Conservation (phyloP, 2,797 vertebrate species). For the Macropodus opercularis region DNA sequence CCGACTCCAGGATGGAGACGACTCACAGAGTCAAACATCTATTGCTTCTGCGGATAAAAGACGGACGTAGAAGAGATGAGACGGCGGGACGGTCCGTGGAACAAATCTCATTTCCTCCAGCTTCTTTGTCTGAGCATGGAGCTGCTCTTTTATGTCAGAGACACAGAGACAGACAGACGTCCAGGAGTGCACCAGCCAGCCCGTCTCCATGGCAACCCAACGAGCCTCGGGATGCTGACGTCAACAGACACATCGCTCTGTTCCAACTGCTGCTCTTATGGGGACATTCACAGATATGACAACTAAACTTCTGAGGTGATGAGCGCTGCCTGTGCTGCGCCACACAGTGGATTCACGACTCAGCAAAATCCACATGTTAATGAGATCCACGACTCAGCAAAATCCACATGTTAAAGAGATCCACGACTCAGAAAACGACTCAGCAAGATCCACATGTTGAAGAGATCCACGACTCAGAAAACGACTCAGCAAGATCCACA, state of each 20-base stretch:
- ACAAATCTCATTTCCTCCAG: constrained; percentile 63
- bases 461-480: too few species aligned
- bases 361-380: too few species aligned
- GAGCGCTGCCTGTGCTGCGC: too few species aligned
- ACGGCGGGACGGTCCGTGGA: constrained; percentile 37
- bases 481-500: too few species aligned
- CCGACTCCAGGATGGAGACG: too few species aligned
- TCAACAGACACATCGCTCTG: constrained; percentile 16
- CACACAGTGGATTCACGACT: too few species aligned
- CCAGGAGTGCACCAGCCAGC: constrained; percentile 38
- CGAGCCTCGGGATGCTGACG: constrained; percentile 27
- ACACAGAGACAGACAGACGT: constrained; percentile 1
- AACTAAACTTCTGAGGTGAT: too few species aligned
- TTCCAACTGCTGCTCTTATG: not conserved
- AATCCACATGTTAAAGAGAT: too few species aligned
- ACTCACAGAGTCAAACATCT: not conserved
- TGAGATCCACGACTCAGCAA: too few species aligned
- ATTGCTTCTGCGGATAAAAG: not conserved
- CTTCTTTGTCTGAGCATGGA: constrained; percentile 39
- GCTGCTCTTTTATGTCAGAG: constrained; percentile 19
- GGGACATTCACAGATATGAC: not conserved
- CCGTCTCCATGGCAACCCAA: constrained; percentile 58
- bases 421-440: too few species aligned
- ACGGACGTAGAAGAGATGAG: too few species aligned
- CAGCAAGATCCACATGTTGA: too few species aligned